Percentiles rank a stretch among this genome's conserved stretches.
Conservation (phyloP, 2,888 invertebrate species). For the Eupithecia insigniata region DNA sequence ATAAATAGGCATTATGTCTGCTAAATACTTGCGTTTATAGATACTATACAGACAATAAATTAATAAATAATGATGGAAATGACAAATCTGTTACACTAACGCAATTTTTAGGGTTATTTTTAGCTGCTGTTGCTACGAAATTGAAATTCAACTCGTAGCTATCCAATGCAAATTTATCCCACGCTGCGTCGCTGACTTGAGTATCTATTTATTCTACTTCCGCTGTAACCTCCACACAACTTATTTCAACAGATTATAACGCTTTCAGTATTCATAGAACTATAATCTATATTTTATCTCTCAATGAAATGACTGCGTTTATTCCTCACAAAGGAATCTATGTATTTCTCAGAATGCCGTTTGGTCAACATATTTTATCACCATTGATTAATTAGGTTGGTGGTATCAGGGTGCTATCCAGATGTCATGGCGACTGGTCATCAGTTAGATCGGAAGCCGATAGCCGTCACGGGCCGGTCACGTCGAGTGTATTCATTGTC, state of each 20-base stretch:
- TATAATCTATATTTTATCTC: neutral
- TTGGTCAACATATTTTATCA: neutral
- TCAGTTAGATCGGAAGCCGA: slow-evolving; percentile 70
- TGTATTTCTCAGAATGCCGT: neutral
- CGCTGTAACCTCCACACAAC: neutral
- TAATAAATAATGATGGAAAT: neutral
- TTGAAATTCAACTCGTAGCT: slow-evolving; percentile 19
- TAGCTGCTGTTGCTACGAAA: slow-evolving; percentile 7
- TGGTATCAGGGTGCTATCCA: slow-evolving; percentile 37
- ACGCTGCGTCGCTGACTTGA: slow-evolving; percentile 5
- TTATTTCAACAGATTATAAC: neutral
- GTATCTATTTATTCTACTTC: slow-evolving; percentile 14
- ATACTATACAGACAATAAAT: neutral
- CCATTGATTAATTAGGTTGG: neutral
- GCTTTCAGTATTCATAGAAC: slow-evolving; percentile 6
- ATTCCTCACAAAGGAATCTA: neutral
- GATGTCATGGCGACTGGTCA: slow-evolving; percentile 50
- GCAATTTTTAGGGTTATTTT: neutral
- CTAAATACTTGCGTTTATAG: slow-evolving; percentile 11
- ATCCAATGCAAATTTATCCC: slow-evolving; percentile 18
- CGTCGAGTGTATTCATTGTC: slow-evolving; percentile 51
- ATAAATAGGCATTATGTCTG: slow-evolving; percentile 14
- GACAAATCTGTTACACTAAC: neutral
- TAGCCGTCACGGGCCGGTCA: slow-evolving; percentile 68
- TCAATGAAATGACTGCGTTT: slow-evolving; percentile 1